Evolutionary conservation across 2,797 vertebrate genomes (phyloP).

Genomic region (Syngnathus rostellatus): DNA sequence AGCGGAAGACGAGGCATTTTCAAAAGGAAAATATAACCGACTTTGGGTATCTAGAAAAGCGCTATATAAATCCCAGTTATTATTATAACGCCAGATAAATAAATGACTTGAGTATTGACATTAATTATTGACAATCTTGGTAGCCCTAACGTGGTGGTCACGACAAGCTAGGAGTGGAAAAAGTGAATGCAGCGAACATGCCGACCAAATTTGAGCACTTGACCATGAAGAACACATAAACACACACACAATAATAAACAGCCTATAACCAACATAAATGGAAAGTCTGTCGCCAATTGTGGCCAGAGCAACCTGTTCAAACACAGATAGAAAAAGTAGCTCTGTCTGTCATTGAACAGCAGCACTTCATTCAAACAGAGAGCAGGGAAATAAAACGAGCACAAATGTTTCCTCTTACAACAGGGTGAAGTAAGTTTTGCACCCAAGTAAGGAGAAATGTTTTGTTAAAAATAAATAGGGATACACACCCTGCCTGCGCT

Average conservation of each 20-base stretch:
- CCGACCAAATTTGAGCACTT: conserved; percentile 16
- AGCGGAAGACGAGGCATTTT: no score
- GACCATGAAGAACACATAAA: conserved; percentile 10
- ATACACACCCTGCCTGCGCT: conserved; percentile 11
- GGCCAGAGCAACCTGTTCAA: conserved; percentile 30
- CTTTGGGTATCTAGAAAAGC: no score
- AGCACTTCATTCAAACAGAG: conserved; percentile 18
- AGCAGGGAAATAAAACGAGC: not conserved
- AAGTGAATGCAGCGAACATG: not conserved
- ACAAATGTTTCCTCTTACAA: not conserved
- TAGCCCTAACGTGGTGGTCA: not conserved
- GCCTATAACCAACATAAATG: conserved; percentile 9
- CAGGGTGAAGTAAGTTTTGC: not conserved
- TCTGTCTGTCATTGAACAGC: conserved; percentile 14
- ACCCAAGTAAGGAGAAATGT: conserved; percentile 18
- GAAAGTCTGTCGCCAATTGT: conserved; percentile 2
- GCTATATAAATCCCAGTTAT: no score
- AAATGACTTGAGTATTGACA: no score
- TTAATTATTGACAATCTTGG: no score
- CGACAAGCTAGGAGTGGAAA: not conserved
- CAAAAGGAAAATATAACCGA: no score
- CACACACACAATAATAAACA: conserved; percentile 5
- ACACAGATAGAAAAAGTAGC: conserved; percentile 28
- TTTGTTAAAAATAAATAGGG: conserved; percentile 32
- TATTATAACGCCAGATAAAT: no score